Conservation (phyloP, 2,797 vertebrate species). For the Hippopotamyrus pictus region DNA sequence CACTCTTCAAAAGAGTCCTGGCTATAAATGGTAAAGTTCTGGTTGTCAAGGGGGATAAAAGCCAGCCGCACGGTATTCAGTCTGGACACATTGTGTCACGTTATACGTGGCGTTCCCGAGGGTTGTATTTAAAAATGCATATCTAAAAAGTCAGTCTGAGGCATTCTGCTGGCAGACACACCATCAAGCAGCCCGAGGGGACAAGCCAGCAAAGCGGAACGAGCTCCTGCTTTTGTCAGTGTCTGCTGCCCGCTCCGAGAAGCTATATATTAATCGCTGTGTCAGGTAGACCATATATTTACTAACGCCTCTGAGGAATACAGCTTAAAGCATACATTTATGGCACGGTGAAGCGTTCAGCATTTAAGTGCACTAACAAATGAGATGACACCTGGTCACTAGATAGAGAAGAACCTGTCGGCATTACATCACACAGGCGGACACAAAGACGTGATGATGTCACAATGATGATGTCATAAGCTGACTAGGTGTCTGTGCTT, state of each 20-base stretch:
- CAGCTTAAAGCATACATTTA: not conserved
- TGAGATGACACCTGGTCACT: not conserved
- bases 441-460: not conserved
- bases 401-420: not conserved
- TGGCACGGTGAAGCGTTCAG: not conserved
- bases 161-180: not conserved
- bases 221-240: constrained; percentile 17
- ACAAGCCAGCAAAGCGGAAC: not conserved
- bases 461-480: not conserved
- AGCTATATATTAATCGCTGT: not conserved
- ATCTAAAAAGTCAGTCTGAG: not conserved
- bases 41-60: not conserved
- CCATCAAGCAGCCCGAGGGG: not conserved
- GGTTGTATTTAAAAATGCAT: constrained; percentile 9
- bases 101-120: not conserved
- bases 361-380: not conserved
- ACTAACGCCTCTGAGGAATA: not conserved
- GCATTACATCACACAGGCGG: not conserved
- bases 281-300: not conserved
- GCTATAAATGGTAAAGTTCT: constrained; percentile 27
- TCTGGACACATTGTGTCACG: constrained; percentile 14
- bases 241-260: not conserved
- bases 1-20: constrained; percentile 8
- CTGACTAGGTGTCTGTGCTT: not conserved
- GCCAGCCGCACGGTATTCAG: not conserved